A percentile compares a stretch with the other conserved stretches of the same genome.
phyloP scores from a whole-genome alignment of 2,797 vertebrate species.

The Mus caroli region DNA sequence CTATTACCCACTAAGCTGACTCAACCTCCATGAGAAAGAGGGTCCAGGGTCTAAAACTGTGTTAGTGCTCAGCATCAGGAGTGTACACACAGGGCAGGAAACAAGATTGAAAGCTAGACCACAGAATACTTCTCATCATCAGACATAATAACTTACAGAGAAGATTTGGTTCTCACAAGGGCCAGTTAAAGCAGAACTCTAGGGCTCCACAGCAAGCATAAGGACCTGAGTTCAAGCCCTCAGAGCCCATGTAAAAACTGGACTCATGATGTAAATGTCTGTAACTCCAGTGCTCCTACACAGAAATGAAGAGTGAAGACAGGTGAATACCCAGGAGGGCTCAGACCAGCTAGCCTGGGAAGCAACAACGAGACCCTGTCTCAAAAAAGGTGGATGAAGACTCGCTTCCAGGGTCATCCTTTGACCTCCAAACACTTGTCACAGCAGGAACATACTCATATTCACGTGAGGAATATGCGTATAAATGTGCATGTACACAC shows the following conservation, averaged over 20 bases:
- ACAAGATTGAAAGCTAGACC: neutral
- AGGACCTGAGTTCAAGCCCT: neutral
- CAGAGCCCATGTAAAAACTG: neutral
- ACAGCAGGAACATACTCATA: neutral
- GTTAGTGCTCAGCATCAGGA: neutral
- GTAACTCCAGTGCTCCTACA: neutral
- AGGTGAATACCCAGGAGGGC: neutral
- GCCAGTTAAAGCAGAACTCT: constrained; percentile 30
- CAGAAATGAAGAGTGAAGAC: neutral
- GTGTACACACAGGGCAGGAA: neutral
- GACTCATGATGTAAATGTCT: neutral
- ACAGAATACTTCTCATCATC: neutral
- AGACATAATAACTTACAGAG: constrained; percentile 13
- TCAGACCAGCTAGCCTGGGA: neutral
- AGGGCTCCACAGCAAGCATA: neutral
- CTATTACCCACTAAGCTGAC: neutral
- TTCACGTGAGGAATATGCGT: neutral
- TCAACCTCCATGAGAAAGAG: neutral
- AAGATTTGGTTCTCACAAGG: constrained; percentile 33
- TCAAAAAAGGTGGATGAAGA: neutral
- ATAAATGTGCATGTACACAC: neutral
- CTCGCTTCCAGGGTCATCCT: neutral
- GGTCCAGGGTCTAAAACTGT: neutral
- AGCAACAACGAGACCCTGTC: neutral
- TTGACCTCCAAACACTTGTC: neutral